A percentile compares a stretch with the other conserved stretches of the same genome.
Evolutionary conservation across 2,888 invertebrate species (phyloP).

Genomic region (Macrophya annulata): DNA sequence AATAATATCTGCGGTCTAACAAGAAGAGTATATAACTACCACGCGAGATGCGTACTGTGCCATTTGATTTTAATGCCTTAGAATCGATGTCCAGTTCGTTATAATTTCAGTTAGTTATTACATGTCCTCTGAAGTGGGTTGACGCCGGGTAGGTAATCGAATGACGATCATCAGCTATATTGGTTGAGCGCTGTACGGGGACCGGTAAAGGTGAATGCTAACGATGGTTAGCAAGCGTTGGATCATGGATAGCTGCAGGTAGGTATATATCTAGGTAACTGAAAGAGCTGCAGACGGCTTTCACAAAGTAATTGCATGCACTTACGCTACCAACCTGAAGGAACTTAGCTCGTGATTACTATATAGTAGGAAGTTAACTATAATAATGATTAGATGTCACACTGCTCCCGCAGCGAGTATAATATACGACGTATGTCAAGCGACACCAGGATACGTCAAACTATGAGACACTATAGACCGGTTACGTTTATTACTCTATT

Average conservation of each 20-base stretch:
- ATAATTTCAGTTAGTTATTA: slow-evolving; percentile 15
- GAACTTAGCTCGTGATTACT: slow-evolving; percentile 45
- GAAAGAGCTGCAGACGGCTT: slow-evolving; percentile 45
- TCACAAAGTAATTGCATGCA: slow-evolving; percentile 49
- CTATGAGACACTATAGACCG: background rate
- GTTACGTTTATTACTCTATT: slow-evolving; percentile 40
- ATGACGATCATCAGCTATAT: slow-evolving; percentile 26
- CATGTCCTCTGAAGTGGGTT: background rate
- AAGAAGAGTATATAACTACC: background rate
- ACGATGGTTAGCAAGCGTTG: background rate
- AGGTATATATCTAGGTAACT: background rate
- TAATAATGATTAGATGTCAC: slow-evolving; percentile 50
- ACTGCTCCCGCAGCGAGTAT: slow-evolving; percentile 3
- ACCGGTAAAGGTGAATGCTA: slow-evolving; percentile 40
- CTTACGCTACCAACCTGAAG: slow-evolving; percentile 26
- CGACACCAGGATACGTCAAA: slow-evolving; percentile 28
- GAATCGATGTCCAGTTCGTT: slow-evolving; percentile 66
- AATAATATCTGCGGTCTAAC: slow-evolving; percentile 9
- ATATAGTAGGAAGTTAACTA: slow-evolving; percentile 32
- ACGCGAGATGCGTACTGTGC: background rate
- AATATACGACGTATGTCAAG: slow-evolving; percentile 28
- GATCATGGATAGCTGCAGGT: slow-evolving; percentile 16
- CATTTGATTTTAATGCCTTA: slow-evolving; percentile 34
- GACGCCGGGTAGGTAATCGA: slow-evolving; percentile 21
- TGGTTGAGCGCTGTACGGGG: background rate